Conservation (phyloP, 2,113 vertebrate species). For the Anhinga rufa region DNA sequence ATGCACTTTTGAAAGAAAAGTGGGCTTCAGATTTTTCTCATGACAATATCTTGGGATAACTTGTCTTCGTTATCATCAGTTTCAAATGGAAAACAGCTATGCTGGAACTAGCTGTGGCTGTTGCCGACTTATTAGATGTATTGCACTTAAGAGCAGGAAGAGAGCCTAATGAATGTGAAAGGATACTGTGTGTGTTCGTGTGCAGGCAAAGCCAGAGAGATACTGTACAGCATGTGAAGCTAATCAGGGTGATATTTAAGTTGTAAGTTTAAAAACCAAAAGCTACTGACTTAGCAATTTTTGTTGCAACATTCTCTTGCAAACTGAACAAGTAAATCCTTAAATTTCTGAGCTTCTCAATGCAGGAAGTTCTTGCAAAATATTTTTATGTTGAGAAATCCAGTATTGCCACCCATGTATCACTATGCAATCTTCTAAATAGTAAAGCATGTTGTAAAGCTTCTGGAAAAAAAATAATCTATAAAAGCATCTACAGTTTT, state of each 20-base stretch:
- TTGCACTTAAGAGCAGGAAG: not conserved
- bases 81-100: not conserved
- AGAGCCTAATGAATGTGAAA: not conserved
- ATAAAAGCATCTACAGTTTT: not conserved
- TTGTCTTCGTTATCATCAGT: not conserved
- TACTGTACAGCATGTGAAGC: not conserved
- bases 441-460: not conserved
- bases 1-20: not conserved
- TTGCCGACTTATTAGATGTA: not conserved
- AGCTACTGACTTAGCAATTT: not conserved
- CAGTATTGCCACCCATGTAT: not conserved
- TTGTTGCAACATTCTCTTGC: not conserved
- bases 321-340: not conserved
- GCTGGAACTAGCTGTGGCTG: not conserved
- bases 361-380: not conserved
- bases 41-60: not conserved
- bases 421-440: not conserved
- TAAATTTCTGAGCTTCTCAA: not conserved
- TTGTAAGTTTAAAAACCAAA: not conserved
- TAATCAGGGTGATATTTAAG: not conserved
- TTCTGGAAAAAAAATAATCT: not conserved
- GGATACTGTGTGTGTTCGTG: not conserved
- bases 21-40: not conserved
- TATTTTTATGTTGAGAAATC: not conserved
- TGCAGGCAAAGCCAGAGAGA: not conserved